Conservation (phyloP, 2,888 invertebrate species). For the Pherbina coryleti region DNA sequence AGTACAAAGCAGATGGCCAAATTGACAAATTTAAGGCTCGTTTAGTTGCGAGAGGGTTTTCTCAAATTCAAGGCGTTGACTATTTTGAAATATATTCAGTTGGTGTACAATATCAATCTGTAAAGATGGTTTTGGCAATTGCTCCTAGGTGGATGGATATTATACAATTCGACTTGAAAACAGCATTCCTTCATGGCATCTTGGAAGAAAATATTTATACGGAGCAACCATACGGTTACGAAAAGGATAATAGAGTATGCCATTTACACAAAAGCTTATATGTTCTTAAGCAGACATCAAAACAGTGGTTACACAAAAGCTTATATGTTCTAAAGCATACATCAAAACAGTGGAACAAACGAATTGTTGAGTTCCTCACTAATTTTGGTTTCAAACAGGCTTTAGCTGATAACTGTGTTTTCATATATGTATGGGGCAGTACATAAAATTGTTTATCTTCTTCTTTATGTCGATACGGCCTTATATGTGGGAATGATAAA, state of each 20-base stretch:
- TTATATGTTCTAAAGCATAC: too few relatives aligned
- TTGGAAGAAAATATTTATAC: background rate
- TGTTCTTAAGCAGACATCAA: background rate
- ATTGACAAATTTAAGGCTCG: constrained; percentile 39
- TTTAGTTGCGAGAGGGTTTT: constrained; percentile 43
- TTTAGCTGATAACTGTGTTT: background rate
- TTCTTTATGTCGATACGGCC: background rate
- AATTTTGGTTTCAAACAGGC: background rate
- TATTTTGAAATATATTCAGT: constrained; percentile 48
- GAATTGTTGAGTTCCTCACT: background rate
- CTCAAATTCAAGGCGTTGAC: constrained; percentile 47
- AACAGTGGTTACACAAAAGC: too few relatives aligned
- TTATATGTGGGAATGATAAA: background rate
- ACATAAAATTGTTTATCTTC: background rate
- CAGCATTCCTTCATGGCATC: constrained; percentile 47
- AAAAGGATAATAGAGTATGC: background rate
- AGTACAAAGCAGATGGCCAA: constrained; percentile 38
- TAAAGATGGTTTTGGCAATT: constrained; percentile 43
- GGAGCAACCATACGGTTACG: background rate
- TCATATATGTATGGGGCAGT: background rate
- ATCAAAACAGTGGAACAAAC: too few relatives aligned
- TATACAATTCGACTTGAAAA: constrained; percentile 48
- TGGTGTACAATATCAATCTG: constrained; percentile 45
- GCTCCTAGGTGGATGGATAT: constrained; percentile 43
- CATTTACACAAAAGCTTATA: background rate